Evolutionary conservation across 2,797 vertebrate genomes (phyloP).

Genomic region (Erethizon dorsatum): DNA sequence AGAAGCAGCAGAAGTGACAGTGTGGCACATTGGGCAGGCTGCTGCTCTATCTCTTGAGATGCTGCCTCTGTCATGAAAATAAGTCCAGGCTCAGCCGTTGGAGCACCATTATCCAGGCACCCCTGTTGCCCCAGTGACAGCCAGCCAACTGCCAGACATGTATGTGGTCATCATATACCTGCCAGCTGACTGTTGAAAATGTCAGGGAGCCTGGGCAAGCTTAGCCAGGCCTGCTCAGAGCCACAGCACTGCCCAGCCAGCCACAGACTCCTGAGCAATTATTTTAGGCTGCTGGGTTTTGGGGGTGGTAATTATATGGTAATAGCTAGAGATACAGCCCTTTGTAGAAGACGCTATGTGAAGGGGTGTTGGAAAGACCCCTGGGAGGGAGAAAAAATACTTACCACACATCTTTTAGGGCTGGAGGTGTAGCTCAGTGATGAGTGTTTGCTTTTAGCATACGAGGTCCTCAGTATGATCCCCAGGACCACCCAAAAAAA

Average conservation of each 20-base stretch:
- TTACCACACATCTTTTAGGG: neutral
- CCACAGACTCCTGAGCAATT: neutral
- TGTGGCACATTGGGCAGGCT: neutral
- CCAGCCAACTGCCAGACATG: neutral
- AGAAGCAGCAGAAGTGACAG: neutral
- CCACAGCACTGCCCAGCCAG: neutral
- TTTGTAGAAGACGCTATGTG: neutral
- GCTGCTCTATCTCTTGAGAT: constrained; percentile 7
- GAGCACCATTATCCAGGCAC: neutral
- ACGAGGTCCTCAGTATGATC: neutral
- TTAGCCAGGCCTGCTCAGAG: neutral
- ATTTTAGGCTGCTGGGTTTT: neutral
- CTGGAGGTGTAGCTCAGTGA: neutral
- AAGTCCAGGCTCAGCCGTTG: neutral
- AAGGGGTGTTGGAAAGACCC: neutral
- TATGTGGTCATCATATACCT: neutral
- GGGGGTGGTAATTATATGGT: neutral
- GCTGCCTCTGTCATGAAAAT: neutral
- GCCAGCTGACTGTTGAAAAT: neutral
- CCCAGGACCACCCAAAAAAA: neutral
- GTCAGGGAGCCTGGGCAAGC: neutral
- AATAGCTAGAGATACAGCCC: neutral
- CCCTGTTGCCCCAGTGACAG: neutral
- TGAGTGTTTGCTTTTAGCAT: neutral
- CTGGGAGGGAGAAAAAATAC: neutral